These are phyloP conservation scores for Toxotes jaculatrix DNA, from an alignment of 2,113 vertebrate genomes.

Conservation along the genomic window DNA sequence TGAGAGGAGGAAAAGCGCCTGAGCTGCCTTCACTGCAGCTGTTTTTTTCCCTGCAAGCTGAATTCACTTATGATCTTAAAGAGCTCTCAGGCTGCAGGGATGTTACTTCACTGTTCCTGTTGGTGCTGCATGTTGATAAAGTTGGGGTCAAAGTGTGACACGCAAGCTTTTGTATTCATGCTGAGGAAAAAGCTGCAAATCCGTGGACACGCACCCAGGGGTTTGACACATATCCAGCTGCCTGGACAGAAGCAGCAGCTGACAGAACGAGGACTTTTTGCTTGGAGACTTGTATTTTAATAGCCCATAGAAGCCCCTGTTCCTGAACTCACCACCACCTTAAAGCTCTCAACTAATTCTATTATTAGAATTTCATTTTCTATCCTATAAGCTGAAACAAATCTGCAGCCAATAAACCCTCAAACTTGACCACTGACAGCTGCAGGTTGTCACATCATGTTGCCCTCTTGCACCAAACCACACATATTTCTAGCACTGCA, in stretches of 20 bases:
- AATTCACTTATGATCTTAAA: slow-evolving; percentile 1
- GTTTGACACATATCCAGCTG: slow-evolving; percentile 43
- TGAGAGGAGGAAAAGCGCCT: slow-evolving; percentile 23
- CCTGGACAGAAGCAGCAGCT: slow-evolving; percentile 56
- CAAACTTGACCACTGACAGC: slow-evolving; percentile 65
- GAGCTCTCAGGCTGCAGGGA: slow-evolving; percentile 23
- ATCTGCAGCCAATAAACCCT: slow-evolving; percentile 56
- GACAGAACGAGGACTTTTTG: slow-evolving; percentile 29
- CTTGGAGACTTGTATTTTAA: slow-evolving; percentile 46
- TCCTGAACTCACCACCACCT: slow-evolving; percentile 55
- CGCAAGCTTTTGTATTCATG: background rate
- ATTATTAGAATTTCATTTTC: slow-evolving; percentile 74
- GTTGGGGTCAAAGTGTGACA: slow-evolving; percentile 53
- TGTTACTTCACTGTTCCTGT: background rate
- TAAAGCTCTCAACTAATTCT: slow-evolving; percentile 50
- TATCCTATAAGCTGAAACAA: slow-evolving; percentile 50
- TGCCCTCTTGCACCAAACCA: slow-evolving; percentile 65
- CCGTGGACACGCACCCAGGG: slow-evolving; percentile 24
- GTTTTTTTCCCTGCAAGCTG: slow-evolving; percentile 7
- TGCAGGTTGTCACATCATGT: slow-evolving; percentile 59
- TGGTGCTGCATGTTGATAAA: slow-evolving; percentile 11
- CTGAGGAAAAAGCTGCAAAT: background rate
- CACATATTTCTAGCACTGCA: slow-evolving; percentile 26
- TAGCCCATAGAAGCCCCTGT: slow-evolving; percentile 34
- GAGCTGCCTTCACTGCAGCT: slow-evolving; percentile 60